Percentiles rank a stretch among this genome's conserved stretches.
Conservation (phyloP, 2,888 invertebrate species). For the Caenorhabditis drosophilae region DNA sequence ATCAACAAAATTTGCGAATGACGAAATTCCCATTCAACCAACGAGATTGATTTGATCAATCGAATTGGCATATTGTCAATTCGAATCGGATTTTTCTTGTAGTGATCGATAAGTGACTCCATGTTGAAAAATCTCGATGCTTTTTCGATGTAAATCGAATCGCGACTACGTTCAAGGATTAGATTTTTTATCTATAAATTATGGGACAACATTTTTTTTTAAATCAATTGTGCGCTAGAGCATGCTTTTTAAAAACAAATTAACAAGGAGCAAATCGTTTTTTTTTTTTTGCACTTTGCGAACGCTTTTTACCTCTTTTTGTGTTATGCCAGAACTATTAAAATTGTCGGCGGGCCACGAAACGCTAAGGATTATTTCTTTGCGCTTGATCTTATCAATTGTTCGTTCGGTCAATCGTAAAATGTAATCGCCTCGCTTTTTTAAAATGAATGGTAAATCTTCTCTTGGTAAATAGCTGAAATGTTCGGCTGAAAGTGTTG, state of each 20-base stretch:
- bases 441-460: slow-evolving; percentile 29
- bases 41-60: slow-evolving; percentile 5
- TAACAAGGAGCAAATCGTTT: neutral
- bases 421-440: slow-evolving; percentile 30
- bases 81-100: slow-evolving; percentile 4
- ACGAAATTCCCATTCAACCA: slow-evolving; percentile 25
- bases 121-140: slow-evolving; percentile 7
- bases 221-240: neutral
- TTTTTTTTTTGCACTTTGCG: too few species aligned
- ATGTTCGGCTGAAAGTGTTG: too few species aligned
- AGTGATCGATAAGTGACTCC: slow-evolving; percentile 11
- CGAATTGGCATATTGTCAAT: slow-evolving; percentile 2
- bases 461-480: slow-evolving; percentile 26
- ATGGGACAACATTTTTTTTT: slow-evolving; percentile 1
- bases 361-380: slow-evolving; percentile 22
- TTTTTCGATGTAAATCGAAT: slow-evolving; percentile 4
- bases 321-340: too few species aligned
- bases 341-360: too few species aligned
- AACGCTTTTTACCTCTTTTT: too few species aligned
- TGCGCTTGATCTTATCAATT: slow-evolving; percentile 5
- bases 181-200: slow-evolving; percentile 15
- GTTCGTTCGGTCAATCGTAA: slow-evolving; percentile 17
- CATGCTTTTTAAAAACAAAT: neutral
- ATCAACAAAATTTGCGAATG: slow-evolving; percentile 19
- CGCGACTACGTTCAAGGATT: slow-evolving; percentile 10